Conservation (phyloP, 1,140 invertebrate genomes). For the Hylaeus volcanicus region DNA sequence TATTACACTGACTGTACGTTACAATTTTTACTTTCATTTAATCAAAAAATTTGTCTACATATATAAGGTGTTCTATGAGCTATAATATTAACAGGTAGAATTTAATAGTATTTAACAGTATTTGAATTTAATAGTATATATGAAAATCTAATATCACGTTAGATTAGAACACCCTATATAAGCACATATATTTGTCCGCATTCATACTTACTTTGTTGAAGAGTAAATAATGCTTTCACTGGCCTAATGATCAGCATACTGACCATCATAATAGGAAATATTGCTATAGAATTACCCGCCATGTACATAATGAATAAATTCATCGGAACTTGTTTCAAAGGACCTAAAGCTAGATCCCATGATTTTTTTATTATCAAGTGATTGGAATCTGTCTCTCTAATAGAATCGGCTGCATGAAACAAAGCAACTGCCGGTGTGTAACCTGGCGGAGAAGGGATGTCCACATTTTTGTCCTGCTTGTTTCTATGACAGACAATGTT, state of each 20-base stretch:
- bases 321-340: constrained; percentile 98
- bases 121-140: too few relatives aligned
- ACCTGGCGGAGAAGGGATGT: constrained; percentile 90
- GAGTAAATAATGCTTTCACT: constrained; percentile 95
- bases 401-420: constrained; percentile 87
- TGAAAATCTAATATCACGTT: too few relatives aligned
- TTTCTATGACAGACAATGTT: constrained; percentile 67
- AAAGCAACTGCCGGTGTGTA: constrained; percentile 87
- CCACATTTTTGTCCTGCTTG: constrained; percentile 77
- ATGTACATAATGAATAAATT: constrained; percentile 99
- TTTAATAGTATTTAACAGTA: too few relatives aligned
- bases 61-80: too few relatives aligned
- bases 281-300: constrained; percentile 99
- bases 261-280: constrained; percentile 99
- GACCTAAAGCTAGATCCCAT: constrained; percentile 98
- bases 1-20: too few relatives aligned
- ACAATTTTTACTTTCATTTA: too few relatives aligned
- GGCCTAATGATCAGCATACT: constrained; percentile 98
- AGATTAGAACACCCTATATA: neutral
- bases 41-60: too few relatives aligned
- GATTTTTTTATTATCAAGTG: constrained; percentile 96
- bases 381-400: constrained; percentile 88
- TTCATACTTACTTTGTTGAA: constrained; percentile 86
- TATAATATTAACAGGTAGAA: too few relatives aligned
- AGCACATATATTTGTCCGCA: neutral